Evolutionary conservation across 2,113 vertebrate species (phyloP).

Genomic region (Phasianus colchicus): DNA sequence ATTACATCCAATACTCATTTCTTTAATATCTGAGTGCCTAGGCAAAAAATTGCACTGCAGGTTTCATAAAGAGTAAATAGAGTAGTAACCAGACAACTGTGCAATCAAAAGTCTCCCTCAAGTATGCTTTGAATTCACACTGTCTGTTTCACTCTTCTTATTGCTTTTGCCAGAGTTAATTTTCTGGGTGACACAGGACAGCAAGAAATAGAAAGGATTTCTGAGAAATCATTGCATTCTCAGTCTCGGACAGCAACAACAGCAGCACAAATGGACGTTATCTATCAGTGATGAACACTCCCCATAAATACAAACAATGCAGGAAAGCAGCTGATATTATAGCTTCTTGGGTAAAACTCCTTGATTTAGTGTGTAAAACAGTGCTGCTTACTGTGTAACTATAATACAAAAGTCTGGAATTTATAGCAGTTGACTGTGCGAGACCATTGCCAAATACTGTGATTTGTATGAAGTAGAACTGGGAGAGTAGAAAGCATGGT

Average conservation of each 20-base stretch:
- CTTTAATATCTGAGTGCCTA: background rate
- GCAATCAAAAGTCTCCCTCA: background rate
- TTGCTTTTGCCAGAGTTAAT: constrained; percentile 8
- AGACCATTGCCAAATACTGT: background rate
- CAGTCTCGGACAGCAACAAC: background rate
- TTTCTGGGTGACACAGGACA: background rate
- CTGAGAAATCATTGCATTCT: background rate
- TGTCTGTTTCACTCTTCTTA: background rate
- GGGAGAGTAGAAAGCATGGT: background rate
- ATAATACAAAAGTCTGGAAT: constrained; percentile 4
- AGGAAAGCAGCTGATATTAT: constrained; percentile 54
- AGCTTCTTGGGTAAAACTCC: constrained; percentile 35
- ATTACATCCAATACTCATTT: background rate
- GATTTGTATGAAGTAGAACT: background rate
- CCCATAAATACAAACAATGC: constrained; percentile 39
- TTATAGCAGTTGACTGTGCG: background rate
- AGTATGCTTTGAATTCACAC: background rate
- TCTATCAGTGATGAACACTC: background rate
- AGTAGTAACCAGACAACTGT: background rate
- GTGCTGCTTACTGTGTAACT: background rate
- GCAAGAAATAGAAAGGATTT: background rate
- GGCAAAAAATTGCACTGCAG: background rate
- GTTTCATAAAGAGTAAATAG: background rate
- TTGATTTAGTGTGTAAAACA: background rate
- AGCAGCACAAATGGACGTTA: constrained; percentile 11